phyloP scores from a whole-genome alignment of 2,113 vertebrate species.

The Stegastes partitus region DNA sequence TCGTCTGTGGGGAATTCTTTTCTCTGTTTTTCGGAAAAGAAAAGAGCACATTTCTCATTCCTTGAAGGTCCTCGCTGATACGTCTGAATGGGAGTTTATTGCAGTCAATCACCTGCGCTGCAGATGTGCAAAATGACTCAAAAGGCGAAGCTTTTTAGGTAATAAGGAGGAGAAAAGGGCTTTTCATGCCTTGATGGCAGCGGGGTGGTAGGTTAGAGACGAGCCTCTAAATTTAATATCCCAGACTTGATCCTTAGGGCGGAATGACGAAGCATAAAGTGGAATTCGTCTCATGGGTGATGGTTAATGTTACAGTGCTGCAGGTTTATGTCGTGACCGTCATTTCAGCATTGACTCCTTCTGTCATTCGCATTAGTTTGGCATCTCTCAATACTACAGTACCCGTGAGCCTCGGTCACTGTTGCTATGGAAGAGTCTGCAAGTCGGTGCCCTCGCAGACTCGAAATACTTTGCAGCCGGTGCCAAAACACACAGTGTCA shows the following conservation, averaged over 20 bases:
- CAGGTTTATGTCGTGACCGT: neutral
- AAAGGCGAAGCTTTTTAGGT: slow-evolving; percentile 33
- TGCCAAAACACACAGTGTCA: neutral
- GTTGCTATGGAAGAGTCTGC: slow-evolving; percentile 7
- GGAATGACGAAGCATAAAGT: slow-evolving; percentile 5
- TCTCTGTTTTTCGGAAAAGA: slow-evolving; percentile 25
- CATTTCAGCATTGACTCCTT: neutral
- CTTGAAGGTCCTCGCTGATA: slow-evolving; percentile 34
- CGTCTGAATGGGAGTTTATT: slow-evolving; percentile 33
- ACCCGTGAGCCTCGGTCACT: neutral
- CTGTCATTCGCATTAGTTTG: neutral
- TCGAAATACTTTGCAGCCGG: neutral
- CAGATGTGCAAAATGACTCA: slow-evolving; percentile 34
- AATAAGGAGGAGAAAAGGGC: slow-evolving; percentile 24
- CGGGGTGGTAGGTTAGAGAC: neutral
- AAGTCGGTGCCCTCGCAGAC: neutral
- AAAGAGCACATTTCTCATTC: slow-evolving; percentile 50
- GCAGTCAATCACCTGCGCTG: slow-evolving; percentile 56
- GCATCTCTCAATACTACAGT: slow-evolving; percentile 3
- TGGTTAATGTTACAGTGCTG: neutral
- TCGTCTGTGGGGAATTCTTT: slow-evolving; percentile 22
- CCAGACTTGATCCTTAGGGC: slow-evolving; percentile 8
- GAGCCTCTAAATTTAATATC: slow-evolving; percentile 15
- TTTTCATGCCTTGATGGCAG: slow-evolving; percentile 29
- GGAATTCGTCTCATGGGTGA: neutral